Conservation (phyloP, 2,888 invertebrate species). For the Shargacucullia verbasci region DNA sequence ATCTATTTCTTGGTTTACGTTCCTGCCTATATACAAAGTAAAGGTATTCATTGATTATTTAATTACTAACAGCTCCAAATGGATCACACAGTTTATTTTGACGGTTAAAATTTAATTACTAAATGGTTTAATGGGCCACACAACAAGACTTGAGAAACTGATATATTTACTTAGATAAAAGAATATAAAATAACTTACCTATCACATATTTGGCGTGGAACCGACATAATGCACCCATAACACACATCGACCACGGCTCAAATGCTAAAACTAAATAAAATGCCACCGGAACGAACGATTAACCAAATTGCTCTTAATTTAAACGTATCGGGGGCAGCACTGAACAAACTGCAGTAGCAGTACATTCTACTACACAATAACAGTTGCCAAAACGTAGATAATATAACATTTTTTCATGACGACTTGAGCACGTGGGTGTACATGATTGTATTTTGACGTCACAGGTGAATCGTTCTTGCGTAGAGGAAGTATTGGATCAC, state of each 20-base stretch:
- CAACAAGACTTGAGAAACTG: too few relatives aligned
- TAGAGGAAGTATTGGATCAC: constrained; percentile 34
- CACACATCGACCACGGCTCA: constrained; percentile 72
- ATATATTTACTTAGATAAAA: too few relatives aligned
- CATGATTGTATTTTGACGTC: constrained; percentile 48
- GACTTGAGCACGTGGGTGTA: constrained; percentile 44
- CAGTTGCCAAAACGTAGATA: constrained; percentile 57
- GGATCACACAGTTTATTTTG: constrained; percentile 14
- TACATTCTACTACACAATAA: constrained; percentile 48
- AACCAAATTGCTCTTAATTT: constrained; percentile 57
- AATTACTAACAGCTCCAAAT: constrained; percentile 11
- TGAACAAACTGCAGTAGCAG: constrained; percentile 42
- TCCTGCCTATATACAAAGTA: neutral
- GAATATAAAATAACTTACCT: constrained; percentile 68
- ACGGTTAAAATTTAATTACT: constrained; percentile 16
- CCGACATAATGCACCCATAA: constrained; percentile 84
- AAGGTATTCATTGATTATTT: constrained; percentile 25
- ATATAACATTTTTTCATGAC: constrained; percentile 37
- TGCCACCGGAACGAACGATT: constrained; percentile 50
- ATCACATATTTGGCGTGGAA: constrained; percentile 85
- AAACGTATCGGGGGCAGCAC: constrained; percentile 40
- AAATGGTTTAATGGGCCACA: too few relatives aligned
- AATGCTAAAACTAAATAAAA: constrained; percentile 36
- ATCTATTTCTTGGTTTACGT: too few relatives aligned
- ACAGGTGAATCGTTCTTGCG: constrained; percentile 54